phyloP scores from a whole-genome alignment of 2,797 vertebrate species.

The Sebastes melanostomus region DNA sequence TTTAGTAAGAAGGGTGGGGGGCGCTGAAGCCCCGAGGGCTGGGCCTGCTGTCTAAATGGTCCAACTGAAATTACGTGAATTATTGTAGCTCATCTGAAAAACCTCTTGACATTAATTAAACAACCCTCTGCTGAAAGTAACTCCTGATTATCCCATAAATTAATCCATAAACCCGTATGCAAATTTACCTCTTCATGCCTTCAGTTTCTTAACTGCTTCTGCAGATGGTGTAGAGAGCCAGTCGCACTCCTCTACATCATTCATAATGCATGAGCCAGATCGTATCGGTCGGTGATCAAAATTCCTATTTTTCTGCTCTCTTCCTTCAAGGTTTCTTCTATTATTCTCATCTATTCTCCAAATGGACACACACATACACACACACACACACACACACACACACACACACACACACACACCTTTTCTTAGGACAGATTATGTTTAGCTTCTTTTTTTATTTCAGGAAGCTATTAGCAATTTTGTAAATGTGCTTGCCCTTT shows the following conservation, averaged over 20 bases:
- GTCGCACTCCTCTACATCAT: slow-evolving; percentile 37
- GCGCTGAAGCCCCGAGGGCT: not conserved
- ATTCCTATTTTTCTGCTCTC: slow-evolving; percentile 27
- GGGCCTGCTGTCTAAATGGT: slow-evolving; percentile 44
- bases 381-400: slow-evolving; percentile 1
- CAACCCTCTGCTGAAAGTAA: slow-evolving; percentile 57
- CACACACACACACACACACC: not conserved
- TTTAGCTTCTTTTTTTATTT: slow-evolving; percentile 8
- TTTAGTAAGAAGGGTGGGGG: slow-evolving; percentile 1
- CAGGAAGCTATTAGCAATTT: slow-evolving; percentile 55
- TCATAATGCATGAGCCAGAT: slow-evolving; percentile 59
- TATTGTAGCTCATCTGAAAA: slow-evolving; percentile 66
- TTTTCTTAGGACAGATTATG: slow-evolving; percentile 35
- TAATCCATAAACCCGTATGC: slow-evolving; percentile 57
- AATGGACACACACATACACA: slow-evolving; percentile 1
- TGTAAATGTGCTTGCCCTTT: slow-evolving; percentile 44
- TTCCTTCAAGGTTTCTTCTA: slow-evolving; percentile 47
- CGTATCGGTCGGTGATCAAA: slow-evolving; percentile 51
- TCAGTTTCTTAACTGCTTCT: slow-evolving; percentile 49
- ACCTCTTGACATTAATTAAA: slow-evolving; percentile 74
- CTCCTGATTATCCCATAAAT: slow-evolving; percentile 64
- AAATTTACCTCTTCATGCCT: slow-evolving; percentile 44
- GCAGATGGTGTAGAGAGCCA: slow-evolving; percentile 30
- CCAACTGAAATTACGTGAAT: slow-evolving; percentile 55
- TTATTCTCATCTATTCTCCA: slow-evolving; percentile 45